These are phyloP conservation scores for Corydoras maculifer DNA, from an alignment of 2,113 vertebrate species.

Conservation along the genomic window DNA sequence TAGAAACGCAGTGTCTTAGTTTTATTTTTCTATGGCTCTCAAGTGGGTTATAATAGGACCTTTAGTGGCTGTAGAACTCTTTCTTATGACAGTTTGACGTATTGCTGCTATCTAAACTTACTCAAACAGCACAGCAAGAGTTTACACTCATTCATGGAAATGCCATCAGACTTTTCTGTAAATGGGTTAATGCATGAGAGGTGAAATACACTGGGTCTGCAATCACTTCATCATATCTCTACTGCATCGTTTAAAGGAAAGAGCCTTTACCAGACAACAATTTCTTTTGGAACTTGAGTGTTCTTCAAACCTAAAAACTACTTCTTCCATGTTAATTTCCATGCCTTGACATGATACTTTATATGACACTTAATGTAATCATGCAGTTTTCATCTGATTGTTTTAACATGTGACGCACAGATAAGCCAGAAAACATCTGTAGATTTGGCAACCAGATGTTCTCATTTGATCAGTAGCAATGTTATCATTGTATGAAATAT, in stretches of 20 bases:
- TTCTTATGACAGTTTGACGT: not conserved
- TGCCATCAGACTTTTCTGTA: not conserved
- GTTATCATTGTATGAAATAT: too few relatives aligned
- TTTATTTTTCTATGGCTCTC: not conserved
- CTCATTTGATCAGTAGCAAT: too few relatives aligned
- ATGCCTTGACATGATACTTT: not conserved
- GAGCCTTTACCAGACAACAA: not conserved
- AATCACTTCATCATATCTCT: not conserved
- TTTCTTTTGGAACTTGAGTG: not conserved
- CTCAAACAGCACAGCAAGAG: constrained; percentile 12
- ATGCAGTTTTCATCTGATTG: too few relatives aligned
- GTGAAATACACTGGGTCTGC: not conserved
- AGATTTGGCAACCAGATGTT: too few relatives aligned
- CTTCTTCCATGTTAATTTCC: not conserved
- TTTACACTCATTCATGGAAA: constrained; percentile 22
- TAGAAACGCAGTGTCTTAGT: not conserved
- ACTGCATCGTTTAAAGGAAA: not conserved
- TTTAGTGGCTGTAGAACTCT: not conserved
- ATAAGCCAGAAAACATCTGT: too few relatives aligned
- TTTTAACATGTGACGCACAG: too few relatives aligned
- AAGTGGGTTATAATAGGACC: not conserved
- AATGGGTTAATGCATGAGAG: constrained; percentile 13
- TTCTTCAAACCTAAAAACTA: not conserved
- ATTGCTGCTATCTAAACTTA: constrained; percentile 3
- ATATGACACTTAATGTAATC: too few relatives aligned